Conservation (phyloP, 2,113 vertebrate genomes). For the Diadophis punctatus region DNA sequence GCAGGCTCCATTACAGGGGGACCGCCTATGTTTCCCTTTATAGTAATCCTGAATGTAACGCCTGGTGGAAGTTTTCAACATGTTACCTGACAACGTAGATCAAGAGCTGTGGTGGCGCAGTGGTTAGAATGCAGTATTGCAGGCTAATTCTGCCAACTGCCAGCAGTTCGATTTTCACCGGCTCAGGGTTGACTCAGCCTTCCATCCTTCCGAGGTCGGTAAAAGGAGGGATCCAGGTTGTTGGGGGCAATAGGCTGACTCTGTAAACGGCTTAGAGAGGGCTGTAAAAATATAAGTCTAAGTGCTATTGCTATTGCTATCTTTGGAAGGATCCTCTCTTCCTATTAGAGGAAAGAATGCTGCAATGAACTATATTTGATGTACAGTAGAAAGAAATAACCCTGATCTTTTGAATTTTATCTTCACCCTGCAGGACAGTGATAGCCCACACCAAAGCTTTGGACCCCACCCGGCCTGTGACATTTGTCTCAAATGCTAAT, state of each 20-base stretch:
- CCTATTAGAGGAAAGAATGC: not conserved
- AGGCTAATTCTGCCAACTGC: not conserved
- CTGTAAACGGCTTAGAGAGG: not conserved
- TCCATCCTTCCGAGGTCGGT: not conserved
- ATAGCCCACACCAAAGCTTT: slow-evolving; percentile 83
- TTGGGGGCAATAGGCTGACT: not conserved
- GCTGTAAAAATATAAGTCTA: not conserved
- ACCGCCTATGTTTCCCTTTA: not conserved
- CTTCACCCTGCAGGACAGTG: slow-evolving; percentile 73
- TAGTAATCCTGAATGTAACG: not conserved
- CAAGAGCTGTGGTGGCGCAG: not conserved
- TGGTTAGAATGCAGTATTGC: not conserved
- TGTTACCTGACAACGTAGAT: not conserved
- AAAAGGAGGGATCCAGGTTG: not conserved
- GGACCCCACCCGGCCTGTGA: slow-evolving; percentile 86
- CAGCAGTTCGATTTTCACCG: not conserved
- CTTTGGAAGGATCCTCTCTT: not conserved
- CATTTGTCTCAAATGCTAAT: slow-evolving; percentile 77
- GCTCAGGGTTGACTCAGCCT: not conserved
- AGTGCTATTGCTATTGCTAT: not conserved
- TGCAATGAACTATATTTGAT: not conserved
- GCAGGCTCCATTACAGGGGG: not conserved
- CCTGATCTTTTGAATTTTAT: slow-evolving; percentile 36
- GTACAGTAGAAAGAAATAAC: slow-evolving; percentile 1
- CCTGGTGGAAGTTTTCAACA: not conserved